These are phyloP conservation scores for Oxyruncus cristatus DNA, from an alignment of 2,113 vertebrate genomes.

Conservation along the genomic window DNA sequence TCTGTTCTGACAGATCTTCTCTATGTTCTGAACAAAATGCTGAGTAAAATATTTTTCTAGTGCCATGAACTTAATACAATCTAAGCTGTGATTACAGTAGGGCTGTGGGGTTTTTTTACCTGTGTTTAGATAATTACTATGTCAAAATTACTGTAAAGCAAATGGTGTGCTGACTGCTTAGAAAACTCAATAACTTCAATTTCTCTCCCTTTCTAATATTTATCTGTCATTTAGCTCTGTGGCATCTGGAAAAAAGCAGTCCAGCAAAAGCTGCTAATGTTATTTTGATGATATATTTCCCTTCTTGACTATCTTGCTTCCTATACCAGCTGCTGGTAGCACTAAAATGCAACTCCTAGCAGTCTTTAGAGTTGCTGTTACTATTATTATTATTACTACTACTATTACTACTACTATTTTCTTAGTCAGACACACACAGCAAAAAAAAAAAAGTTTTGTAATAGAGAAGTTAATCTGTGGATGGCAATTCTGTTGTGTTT, in stretches of 20 bases:
- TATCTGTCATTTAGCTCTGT: neutral
- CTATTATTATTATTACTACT: neutral
- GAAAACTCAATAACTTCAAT: neutral
- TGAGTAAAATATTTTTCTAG: conserved; percentile 6
- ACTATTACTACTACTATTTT: neutral
- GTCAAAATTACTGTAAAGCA: conserved; percentile 2
- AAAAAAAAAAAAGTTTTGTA: neutral
- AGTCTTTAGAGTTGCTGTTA: neutral
- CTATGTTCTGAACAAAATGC: neutral
- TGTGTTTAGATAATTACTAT: conserved; percentile 4
- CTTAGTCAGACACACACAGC: neutral
- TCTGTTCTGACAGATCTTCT: conserved; percentile 37
- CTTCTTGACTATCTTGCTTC: neutral
- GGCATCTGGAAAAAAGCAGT: conserved; percentile 32
- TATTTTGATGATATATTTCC: neutral
- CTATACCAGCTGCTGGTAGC: conserved; percentile 1
- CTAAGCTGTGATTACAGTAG: neutral
- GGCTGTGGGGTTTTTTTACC: neutral
- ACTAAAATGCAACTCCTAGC: neutral
- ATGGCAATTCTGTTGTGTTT: neutral
- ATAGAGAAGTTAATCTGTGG: neutral
- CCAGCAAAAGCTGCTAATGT: neutral
- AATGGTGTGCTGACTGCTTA: conserved; percentile 5
- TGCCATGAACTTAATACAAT: conserved; percentile 16
- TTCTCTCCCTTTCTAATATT: conserved; percentile 3